Evolutionary conservation across 2,888 invertebrate species (phyloP).

Genomic region (Coelopa pilipes): DNA sequence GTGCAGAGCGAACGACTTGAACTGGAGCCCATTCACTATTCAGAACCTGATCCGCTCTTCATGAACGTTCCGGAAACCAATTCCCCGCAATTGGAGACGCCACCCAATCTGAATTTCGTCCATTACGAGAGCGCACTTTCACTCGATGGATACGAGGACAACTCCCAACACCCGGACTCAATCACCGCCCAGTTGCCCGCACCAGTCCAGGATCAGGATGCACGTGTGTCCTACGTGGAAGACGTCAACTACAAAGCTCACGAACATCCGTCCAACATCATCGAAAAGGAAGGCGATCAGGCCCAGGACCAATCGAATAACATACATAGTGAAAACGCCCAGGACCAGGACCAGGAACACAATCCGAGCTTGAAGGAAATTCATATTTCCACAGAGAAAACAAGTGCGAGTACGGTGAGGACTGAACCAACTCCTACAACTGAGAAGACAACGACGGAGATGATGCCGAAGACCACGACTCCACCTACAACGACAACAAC

Average conservation of each 20-base stretch:
- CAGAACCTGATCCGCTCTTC: conserved; percentile 69
- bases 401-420: conserved; percentile 24
- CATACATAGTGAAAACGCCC: neutral
- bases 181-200: conserved; percentile 63
- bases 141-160: conserved; percentile 41
- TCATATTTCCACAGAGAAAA: conserved; percentile 34
- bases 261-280: neutral
- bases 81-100: conserved; percentile 45
- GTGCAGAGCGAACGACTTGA: conserved; percentile 58
- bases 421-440: conserved; percentile 27
- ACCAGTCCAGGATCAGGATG: conserved; percentile 51
- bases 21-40: conserved; percentile 64
- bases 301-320: conserved; percentile 32
- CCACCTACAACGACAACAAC: neutral
- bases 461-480: neutral
- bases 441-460: conserved; percentile 17
- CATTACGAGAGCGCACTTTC: conserved; percentile 39
- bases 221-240: conserved; percentile 49
- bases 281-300: neutral
- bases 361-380: conserved; percentile 39
- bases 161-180: conserved; percentile 43
- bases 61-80: conserved; percentile 43
- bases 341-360: conserved; percentile 34
- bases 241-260: neutral
- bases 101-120: conserved; percentile 33